Conservation (phyloP, 2,888 invertebrate species). For the Chironomus riparius region DNA sequence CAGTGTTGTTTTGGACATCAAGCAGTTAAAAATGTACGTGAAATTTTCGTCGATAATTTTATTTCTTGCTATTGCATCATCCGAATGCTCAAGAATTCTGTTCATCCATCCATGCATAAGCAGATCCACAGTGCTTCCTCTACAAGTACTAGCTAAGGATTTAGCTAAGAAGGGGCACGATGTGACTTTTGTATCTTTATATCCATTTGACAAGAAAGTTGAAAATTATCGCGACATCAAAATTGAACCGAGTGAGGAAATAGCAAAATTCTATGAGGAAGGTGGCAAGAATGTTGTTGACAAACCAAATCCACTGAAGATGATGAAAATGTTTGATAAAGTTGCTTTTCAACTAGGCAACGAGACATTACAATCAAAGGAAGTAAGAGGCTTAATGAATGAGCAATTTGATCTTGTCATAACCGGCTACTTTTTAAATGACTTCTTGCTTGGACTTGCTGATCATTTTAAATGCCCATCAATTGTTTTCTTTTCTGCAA, state of each 20-base stretch:
- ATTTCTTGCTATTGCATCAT: not conserved
- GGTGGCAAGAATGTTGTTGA: not conserved
- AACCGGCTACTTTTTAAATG: conserved; percentile 36
- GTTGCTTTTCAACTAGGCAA: not conserved
- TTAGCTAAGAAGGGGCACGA: conserved; percentile 36
- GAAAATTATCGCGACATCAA: conserved; percentile 22
- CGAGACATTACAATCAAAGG: not conserved
- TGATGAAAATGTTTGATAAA: not conserved
- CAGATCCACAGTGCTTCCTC: conserved; percentile 38
- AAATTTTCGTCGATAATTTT: not conserved
- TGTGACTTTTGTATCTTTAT: conserved; percentile 31
- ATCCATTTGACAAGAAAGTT: not conserved
- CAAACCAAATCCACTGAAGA: not conserved
- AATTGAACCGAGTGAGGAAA: not conserved
- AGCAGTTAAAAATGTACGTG: not conserved
- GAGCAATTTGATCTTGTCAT: conserved; percentile 36
- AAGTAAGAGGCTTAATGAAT: conserved; percentile 27
- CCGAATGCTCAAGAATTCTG: conserved; percentile 34
- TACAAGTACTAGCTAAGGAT: conserved; percentile 36
- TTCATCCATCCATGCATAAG: conserved; percentile 38
- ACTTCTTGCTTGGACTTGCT: conserved; percentile 37
- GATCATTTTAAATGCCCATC: conserved; percentile 37
- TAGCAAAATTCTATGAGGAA: not conserved
- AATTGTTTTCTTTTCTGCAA: conserved; percentile 33
- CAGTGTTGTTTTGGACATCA: too few relatives aligned